These are phyloP conservation scores for Semotilus atromaculatus DNA, from an alignment of 2,797 vertebrate genomes.

Conservation along the genomic window DNA sequence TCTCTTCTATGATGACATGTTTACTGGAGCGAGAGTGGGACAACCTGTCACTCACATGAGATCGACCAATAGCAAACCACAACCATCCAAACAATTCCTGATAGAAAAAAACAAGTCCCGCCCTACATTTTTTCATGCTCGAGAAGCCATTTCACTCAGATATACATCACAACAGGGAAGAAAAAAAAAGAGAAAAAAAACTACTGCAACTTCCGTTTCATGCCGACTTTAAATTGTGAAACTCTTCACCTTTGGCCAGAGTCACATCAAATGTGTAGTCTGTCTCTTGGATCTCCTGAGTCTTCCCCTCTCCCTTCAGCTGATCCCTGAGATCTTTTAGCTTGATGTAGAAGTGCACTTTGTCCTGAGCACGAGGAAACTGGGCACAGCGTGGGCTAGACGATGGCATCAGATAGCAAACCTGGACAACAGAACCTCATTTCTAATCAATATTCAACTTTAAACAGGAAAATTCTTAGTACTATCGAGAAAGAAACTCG, in stretches of 20 bases:
- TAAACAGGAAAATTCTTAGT: background rate
- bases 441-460: background rate
- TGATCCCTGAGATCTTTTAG: conserved; percentile 93
- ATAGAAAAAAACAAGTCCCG: background rate
- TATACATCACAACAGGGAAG: background rate
- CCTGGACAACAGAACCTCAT: conserved; percentile 69
- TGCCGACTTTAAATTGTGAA: background rate
- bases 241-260: conserved; percentile 89
- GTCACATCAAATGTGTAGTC: conserved; percentile 89
- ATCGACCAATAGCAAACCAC: background rate
- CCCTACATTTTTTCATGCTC: background rate
- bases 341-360: conserved; percentile 98
- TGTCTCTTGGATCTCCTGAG: conserved; percentile 79
- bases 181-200: background rate
- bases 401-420: conserved; percentile 96
- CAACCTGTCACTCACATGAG: background rate
- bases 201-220: background rate
- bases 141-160: background rate
- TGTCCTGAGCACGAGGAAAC: conserved; percentile 97
- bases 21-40: no score
- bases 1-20: no score
- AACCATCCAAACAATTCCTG: background rate
- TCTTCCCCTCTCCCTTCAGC: conserved; percentile 79
- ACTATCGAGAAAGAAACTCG: conserved; percentile 36
- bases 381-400: conserved; percentile 97